phyloP scores from a whole-genome alignment of 2,888 invertebrate genomes.

The Pollenia griseotomentosa region DNA sequence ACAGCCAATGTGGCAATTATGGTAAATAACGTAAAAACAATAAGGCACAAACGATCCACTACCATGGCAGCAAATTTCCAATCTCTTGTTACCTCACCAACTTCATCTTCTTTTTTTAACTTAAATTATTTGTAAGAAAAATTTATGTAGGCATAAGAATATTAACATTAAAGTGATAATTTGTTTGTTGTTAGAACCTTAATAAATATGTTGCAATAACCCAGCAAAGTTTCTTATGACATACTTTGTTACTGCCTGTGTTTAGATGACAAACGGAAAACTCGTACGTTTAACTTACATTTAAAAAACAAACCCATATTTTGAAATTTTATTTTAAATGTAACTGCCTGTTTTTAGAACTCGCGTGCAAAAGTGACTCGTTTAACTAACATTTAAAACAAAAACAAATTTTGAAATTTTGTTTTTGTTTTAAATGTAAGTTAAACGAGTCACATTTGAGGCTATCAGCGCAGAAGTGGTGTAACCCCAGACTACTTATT shows the following conservation, averaged over 20 bases:
- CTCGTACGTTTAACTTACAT: too few species aligned
- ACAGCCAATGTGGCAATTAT: slow-evolving; percentile 98
- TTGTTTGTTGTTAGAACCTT: slow-evolving; percentile 6
- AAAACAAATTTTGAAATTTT: too few species aligned
- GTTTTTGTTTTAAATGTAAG: too few species aligned
- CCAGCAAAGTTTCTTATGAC: slow-evolving; percentile 35
- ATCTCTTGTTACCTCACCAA: slow-evolving; percentile 96
- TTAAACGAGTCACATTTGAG: too few species aligned
- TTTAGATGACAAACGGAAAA: too few species aligned
- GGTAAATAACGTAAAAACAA: slow-evolving; percentile 99
- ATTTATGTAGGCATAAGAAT: neutral
- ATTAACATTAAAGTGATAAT: neutral
- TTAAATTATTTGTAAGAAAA: slow-evolving; percentile 82
- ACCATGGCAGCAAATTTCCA: slow-evolving; percentile 99
- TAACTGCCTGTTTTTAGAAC: too few species aligned
- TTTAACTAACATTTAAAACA: too few species aligned
- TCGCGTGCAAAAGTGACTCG: too few species aligned
- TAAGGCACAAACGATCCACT: slow-evolving; percentile 99
- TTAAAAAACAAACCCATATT: too few species aligned
- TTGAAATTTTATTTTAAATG: too few species aligned
- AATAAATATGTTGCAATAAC: neutral
- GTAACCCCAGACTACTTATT: too few species aligned
- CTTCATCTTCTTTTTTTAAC: slow-evolving; percentile 96
- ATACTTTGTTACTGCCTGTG: neutral
- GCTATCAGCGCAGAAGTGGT: too few species aligned